phyloP scores from a whole-genome alignment of 2,113 vertebrate genomes.

The human region GRCh38 chr6:115973001-115973500 shows the following conservation, averaged over 20 bases:
- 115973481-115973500: too few relatives aligned
- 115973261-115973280: background rate
- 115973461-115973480: too few relatives aligned
- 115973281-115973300: too few relatives aligned
- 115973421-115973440: too few relatives aligned
- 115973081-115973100: background rate
- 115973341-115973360: too few relatives aligned
- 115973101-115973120: background rate
- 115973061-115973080: background rate
- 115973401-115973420: too few relatives aligned
- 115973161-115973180: background rate
- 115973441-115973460: too few relatives aligned
- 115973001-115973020: background rate
- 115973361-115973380: too few relatives aligned
- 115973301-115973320: too few relatives aligned
- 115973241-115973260: background rate
- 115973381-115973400: too few relatives aligned
- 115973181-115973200: background rate
- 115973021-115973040: too few relatives aligned
- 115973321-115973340: too few relatives aligned
- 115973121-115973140: background rate
- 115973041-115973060: background rate
- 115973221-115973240: background rate
- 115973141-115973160: constrained; percentile 12
- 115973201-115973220: background rate